Evolutionary conservation across 1,140 invertebrate genomes (phyloP), one percentile per base, ranked within the genome.

Genomic region (Chlorops oryzae): DNA sequence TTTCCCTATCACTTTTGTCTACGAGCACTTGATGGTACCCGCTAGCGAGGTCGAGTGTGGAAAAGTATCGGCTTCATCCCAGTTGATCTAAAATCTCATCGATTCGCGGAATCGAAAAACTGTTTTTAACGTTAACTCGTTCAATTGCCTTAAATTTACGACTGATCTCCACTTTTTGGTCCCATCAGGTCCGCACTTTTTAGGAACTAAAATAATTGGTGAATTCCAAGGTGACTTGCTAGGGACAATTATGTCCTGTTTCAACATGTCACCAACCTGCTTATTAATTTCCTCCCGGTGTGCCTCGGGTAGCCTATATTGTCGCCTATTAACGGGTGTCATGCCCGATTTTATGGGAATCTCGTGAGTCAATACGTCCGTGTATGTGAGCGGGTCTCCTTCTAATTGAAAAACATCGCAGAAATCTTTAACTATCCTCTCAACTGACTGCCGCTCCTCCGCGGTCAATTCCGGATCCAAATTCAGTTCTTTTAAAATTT

Each of bases 11-110:
- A 0, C 50, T 28, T 21, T 52, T 32, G 5, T 71, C 59, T 3
- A 81, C 59, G 40, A 64, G 54, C 5, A 80, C 68, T 61, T 82
- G 77, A 57, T 74, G 74, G 55, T 74, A 80, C 3, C 77, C 78
- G 22, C 57, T 60, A 3, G 59, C 60, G 5, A 77, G 48, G 63
- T 80, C 75, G 13, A 79, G 39, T 2, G 67, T 68, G 6, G 65
- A 57, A 49, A 78, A 78, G 48, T 70, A 74, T 23, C 66, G 65
- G 20, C 64, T 59, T 38, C 73, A 71, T 9, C 63, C 59, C 38
- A 79, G 51, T 52, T 66, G 65, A 49, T 75, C 69, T 32, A 81
- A 57, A 34, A 70, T 72, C 12, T 76, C 70, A 24, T 74, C 69
- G 12, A 81, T 78, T 37, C 70, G 61, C 1, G 78, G 79, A 7